Evolutionary conservation across 2,888 invertebrate species (phyloP).

Genomic region (Lepidocyrtoides sp.): DNA sequence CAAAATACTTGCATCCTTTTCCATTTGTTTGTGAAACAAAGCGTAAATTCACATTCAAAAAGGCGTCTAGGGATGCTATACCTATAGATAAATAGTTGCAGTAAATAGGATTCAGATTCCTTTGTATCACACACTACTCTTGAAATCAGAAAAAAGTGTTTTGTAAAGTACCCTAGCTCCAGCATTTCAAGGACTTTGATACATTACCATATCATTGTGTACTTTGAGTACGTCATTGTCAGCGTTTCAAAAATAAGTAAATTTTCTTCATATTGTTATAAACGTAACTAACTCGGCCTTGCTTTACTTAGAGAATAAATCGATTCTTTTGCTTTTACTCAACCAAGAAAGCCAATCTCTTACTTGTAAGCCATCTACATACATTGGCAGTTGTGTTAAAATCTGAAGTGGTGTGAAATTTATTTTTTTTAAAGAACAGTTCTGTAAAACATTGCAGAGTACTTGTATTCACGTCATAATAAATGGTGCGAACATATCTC

Average conservation of each 20-base stretch:
- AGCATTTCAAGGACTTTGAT: background rate
- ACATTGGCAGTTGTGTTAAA: background rate
- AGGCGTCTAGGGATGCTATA: constrained; percentile 4
- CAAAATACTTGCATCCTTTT: background rate
- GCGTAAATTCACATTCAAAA: constrained; percentile 50
- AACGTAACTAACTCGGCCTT: too few species aligned
- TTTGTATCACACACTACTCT: background rate
- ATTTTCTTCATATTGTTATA: background rate
- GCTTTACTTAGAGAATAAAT: background rate
- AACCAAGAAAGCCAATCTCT: background rate
- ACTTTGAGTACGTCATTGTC: constrained; percentile 51
- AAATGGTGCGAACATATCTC: too few species aligned
- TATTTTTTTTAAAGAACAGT: too few species aligned
- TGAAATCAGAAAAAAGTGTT: background rate
- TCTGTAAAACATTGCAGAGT: too few species aligned
- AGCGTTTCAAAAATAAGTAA: constrained; percentile 16
- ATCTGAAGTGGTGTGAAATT: background rate
- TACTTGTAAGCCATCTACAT: background rate
- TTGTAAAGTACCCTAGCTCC: background rate
- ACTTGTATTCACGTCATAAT: too few species aligned
- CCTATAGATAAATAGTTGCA: background rate
- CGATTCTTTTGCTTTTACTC: background rate
- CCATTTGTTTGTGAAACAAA: constrained; percentile 26
- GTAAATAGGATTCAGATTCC: background rate
- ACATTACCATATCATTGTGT: background rate